These are phyloP conservation scores for Sinodicranocentrus sp. DNA, from an alignment of 2,888 invertebrate species.

Conservation along the genomic window DNA sequence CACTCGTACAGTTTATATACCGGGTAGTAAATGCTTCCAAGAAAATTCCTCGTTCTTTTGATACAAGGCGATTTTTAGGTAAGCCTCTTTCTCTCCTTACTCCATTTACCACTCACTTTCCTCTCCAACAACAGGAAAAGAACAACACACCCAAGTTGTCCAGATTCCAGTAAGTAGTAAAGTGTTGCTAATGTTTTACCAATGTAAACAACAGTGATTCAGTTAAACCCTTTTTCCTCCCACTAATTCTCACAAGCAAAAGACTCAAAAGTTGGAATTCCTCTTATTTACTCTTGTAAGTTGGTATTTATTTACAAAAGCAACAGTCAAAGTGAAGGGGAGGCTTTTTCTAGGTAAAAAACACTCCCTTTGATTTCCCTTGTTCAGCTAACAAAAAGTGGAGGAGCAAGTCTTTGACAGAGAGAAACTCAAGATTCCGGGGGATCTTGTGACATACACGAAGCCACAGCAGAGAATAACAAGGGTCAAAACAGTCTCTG, in stretches of 20 bases:
- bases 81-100: no score
- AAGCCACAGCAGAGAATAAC: conserved; percentile 24
- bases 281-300: conserved; percentile 26
- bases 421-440: conserved; percentile 44
- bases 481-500: conserved; percentile 8
- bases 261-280: no score
- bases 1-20: no score
- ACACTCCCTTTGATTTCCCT: no score
- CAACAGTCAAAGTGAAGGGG: conserved; percentile 48
- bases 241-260: conserved; percentile 35
- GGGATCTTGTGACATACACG: conserved; percentile 57
- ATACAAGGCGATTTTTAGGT: no score
- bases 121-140: no score
- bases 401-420: not conserved
- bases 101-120: no score
- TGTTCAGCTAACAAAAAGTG: conserved; percentile 9
- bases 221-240: no score
- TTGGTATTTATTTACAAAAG: conserved; percentile 31
- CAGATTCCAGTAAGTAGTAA: no score
- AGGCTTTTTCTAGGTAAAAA: not conserved
- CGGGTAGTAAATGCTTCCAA: no score
- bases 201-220: conserved; percentile 54
- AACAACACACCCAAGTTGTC: no score
- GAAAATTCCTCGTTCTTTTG: no score
- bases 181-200: conserved; percentile 35